Percentiles rank a stretch among this genome's conserved stretches.
These are phyloP conservation scores for Athrips mouffetella DNA, from an alignment of 2,888 invertebrate species.

Conservation along the genomic window DNA sequence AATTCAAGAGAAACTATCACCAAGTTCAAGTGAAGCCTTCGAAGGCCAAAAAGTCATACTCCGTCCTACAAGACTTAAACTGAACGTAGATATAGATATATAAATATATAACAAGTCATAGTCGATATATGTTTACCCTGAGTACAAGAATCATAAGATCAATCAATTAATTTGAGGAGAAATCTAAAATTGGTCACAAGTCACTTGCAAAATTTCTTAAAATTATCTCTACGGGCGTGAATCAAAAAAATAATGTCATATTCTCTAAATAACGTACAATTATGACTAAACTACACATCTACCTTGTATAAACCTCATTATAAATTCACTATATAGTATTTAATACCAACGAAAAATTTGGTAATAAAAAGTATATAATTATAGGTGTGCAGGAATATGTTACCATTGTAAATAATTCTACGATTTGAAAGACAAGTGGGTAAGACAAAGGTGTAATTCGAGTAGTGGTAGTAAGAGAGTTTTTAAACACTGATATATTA, in stretches of 20 bases:
- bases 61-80: conserved; percentile 52
- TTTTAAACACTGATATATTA: conserved; percentile 16
- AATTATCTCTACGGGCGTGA: conserved; percentile 56
- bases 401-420: conserved; percentile 13
- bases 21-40: conserved; percentile 39
- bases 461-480: conserved; percentile 11
- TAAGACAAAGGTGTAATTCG: conserved; percentile 3
- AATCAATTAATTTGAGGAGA: conserved; percentile 54
- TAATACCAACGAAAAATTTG: conserved; percentile 34
- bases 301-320: conserved; percentile 79
- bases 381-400: conserved; percentile 15
- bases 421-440: conserved; percentile 16
- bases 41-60: conserved; percentile 65
- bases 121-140: conserved; percentile 63
- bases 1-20: conserved; percentile 34
- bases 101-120: conserved; percentile 54
- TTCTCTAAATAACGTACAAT: conserved; percentile 58
- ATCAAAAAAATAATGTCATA: conserved; percentile 44
- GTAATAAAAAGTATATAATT: conserved; percentile 19
- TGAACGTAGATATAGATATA: conserved; percentile 42
- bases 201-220: conserved; percentile 52
- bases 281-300: conserved; percentile 71
- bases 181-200: conserved; percentile 67
- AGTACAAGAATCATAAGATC: conserved; percentile 74
- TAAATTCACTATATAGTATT: conserved; percentile 67